Percentiles rank a stretch among this genome's conserved stretches.
phyloP scores from a whole-genome alignment of 2,797 vertebrate species.

The Leptoclinus maculatus region DNA sequence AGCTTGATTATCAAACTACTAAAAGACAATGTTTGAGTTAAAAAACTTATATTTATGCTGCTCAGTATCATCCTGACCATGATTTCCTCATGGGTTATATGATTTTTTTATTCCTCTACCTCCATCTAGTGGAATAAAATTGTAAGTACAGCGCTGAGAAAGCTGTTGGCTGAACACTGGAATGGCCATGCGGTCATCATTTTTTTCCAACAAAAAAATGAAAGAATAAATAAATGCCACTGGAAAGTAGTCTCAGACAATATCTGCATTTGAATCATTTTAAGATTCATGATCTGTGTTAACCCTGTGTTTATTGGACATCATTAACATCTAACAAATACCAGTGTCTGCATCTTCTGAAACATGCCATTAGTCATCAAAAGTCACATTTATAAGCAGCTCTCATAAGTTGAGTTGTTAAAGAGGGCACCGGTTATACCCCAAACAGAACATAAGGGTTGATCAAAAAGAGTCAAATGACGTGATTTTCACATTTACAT shows the following conservation, averaged over 20 bases:
- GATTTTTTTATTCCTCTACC: constrained; percentile 16
- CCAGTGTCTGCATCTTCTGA: neutral
- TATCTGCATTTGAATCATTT: neutral
- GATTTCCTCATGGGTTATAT: neutral
- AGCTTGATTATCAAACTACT: neutral
- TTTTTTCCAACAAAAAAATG: neutral
- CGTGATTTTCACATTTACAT: constrained; percentile 72
- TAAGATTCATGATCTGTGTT: neutral
- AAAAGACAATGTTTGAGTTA: neutral
- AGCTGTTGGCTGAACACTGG: neutral
- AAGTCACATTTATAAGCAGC: neutral
- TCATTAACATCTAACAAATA: neutral
- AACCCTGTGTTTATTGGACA: neutral
- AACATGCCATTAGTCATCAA: neutral
- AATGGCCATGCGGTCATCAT: neutral
- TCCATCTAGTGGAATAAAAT: constrained; percentile 66
- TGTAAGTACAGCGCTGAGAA: constrained; percentile 4
- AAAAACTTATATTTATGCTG: neutral
- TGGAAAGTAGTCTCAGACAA: neutral
- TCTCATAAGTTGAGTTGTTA: neutral
- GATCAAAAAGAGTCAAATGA: neutral
- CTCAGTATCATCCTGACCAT: neutral
- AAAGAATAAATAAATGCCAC: neutral
- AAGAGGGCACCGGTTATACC: neutral
- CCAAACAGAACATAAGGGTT: neutral